Evolutionary conservation across 2,113 vertebrate species (phyloP), one percentile per base, ranked within the genome.

Genomic region (Melanerpes aurifrons): DNA sequence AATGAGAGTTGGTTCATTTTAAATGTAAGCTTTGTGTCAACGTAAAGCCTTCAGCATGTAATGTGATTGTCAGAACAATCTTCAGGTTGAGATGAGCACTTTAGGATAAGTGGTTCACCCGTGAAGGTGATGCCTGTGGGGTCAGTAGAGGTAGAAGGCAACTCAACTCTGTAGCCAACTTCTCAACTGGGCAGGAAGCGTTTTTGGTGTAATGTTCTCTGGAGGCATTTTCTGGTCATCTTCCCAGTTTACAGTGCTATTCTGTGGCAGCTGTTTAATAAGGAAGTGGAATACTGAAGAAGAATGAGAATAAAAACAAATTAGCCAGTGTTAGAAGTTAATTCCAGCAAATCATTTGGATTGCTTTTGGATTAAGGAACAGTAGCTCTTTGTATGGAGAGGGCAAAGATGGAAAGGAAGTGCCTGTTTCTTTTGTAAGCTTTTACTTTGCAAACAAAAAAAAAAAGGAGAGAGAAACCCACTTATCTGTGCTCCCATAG

Each of bases 221-320:
- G 92, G 85, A 94, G 90, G 87, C 93, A 82, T 95, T 96, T 97
- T 96, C 95, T 97, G 97, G 95, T 96, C 68, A 70, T 95, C 92
- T 96, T 97, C 95, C 96, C 96, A 89, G 92, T 90, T 96, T 87
- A 68, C 87, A 95, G 90, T 91, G 74, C 92, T 96, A 5, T 93
- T 97, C 89, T 89, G 61, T 93, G 80, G 96, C 95, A 97, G 96
- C 93, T 96, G 93, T 94, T 97, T 96, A 95, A 95, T 91, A 90
- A 96, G 96, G 96, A 97, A 97, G 96, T 96, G 92, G 95, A 97
- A 95, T 93, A 37, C 92, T 86, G 43, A 72, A 79, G 90, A 93
- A 96, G 94, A 95, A 96, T 74, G 56, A 89, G 90, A 92, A 93
- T 95, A 95, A 95, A 97, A 96, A 96, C 92, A 97, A 97, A 97